Evolutionary conservation across 2,113 vertebrate species (phyloP), one percentile per base, ranked within the genome.

Genomic region (Bos javanicus): DNA sequence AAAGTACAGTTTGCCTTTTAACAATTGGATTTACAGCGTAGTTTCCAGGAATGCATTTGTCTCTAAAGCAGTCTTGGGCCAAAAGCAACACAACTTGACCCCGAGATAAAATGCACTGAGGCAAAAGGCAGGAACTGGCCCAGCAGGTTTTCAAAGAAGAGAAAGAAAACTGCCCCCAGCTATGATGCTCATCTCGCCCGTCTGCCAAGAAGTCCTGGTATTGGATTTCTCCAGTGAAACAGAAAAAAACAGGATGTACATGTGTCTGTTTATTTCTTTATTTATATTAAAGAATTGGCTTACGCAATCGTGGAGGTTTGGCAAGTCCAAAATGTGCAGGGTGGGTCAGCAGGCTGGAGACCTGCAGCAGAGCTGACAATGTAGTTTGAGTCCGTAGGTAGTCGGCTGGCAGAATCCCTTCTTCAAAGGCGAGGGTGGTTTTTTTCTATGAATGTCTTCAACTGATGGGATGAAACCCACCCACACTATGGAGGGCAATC

Each of bases 41-140:
- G 87, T 96, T 98, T 98, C 97, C 96, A 97, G 97, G 98, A 98
- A 97, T 96, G 95, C 90, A 95, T 96, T 97, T 90, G 57, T 95
- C 91, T 97, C 64, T 3, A 81, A 81, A 78, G 83, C 60, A 26
- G 95, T 57, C 95, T 87, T 87, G 87, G 84, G 97, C 98, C 97
- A 97, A 98, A 95, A 96, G 95, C 97, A 98, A 98, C 97, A 97
- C 59, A 95, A 93, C 92, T 71, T 91, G 87, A 87, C 95, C 36
- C 11, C 1, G 57, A 86, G 54, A 87, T 94, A 94, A 97, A 97
- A 88, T 43, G 50, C 36, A 13, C 23, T 5, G 60, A 17, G 21
- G 74, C 81, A 26, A 71, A 81, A 78, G 91, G 59, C 87, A 96
- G 95, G 82, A 94, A 92, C 87, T 85, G 67, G 81, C 54, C 84